Conservation (phyloP, 2,113 vertebrate genomes). For the Taurulus bubalis region DNA sequence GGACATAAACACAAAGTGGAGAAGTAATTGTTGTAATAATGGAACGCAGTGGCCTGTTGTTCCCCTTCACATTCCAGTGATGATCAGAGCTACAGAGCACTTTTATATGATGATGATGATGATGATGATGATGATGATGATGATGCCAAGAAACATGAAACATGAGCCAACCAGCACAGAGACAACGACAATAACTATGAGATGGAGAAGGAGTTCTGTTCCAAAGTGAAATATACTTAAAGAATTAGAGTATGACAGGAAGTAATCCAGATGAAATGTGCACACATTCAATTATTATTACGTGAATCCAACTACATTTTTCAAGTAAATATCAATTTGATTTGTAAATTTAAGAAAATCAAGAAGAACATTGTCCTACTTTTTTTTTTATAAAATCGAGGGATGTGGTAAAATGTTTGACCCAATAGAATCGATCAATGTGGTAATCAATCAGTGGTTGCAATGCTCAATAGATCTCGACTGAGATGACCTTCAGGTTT, state of each 20-base stretch:
- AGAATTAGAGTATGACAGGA: background rate
- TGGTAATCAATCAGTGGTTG: background rate
- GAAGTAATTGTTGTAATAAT: background rate
- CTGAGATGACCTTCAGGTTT: too few species aligned
- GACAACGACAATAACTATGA: background rate
- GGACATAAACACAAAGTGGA: background rate
- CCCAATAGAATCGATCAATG: background rate
- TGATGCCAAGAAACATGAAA: background rate
- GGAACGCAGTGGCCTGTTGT: constrained; percentile 11
- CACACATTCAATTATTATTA: background rate
- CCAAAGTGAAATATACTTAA: background rate
- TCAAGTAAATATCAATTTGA: background rate
- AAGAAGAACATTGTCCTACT: background rate
- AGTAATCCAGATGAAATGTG: background rate
- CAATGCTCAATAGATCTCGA: too few species aligned
- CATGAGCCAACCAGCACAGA: background rate
- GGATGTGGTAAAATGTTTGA: background rate
- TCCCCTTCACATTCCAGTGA: constrained; percentile 40
- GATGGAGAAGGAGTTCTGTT: constrained; percentile 47
- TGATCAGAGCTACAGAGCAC: background rate
- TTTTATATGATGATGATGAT: too few species aligned
- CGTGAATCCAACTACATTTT: background rate
- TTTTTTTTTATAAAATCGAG: background rate
- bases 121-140: too few species aligned
- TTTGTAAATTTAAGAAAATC: background rate